Evolutionary conservation across 2,888 invertebrate species (phyloP), one percentile per base, ranked within the genome.

Genomic region (Yponomeuta cagnagella): DNA sequence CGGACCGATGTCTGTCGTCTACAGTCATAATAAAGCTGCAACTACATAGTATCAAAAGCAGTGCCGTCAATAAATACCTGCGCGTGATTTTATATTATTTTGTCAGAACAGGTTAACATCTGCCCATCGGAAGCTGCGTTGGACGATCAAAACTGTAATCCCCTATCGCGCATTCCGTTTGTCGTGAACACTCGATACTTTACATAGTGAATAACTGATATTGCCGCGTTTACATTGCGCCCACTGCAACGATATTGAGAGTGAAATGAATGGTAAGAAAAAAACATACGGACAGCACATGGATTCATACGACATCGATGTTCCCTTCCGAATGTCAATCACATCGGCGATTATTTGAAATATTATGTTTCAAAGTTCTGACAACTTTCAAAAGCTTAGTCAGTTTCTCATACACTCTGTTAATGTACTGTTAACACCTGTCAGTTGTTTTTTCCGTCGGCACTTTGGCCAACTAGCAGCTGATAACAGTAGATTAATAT

Each of bases 121-220:
- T 43, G 43, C 52, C 12, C 2, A 58, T 12, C 52, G 15, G 2
- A 15, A 58, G 15, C 52, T 30, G 65, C 10, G 33, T 31, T 65
- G 31, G 33, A 31, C 65, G 33, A 65, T 65, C 65, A 65, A 65
- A 31, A 58, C 12, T 15, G 65, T 80, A 78, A 77, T 77, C 76
- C 78, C 80, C 78, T 78, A 82, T 85, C 77, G 77, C 75, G 74
- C 77, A 85, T 86, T 86, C 84, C 75, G 78, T 85, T 80, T 80
- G 78, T 71, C 74, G 65, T 33, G 30, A 30, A 33, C 30, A 31
- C 65, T 10, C 65, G 65, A 31, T 65, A 65, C 33, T 65, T 65
- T 65, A 30, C 33, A 65, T 65, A 31, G 30, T 33, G 65, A 65
- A 65, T 65, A 33, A 58, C 15, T 15, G 52, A 65, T 30, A 30